These are phyloP conservation scores for Ammospiza caudacuta DNA, from an alignment of 2,113 vertebrate species.

Conservation along the genomic window DNA sequence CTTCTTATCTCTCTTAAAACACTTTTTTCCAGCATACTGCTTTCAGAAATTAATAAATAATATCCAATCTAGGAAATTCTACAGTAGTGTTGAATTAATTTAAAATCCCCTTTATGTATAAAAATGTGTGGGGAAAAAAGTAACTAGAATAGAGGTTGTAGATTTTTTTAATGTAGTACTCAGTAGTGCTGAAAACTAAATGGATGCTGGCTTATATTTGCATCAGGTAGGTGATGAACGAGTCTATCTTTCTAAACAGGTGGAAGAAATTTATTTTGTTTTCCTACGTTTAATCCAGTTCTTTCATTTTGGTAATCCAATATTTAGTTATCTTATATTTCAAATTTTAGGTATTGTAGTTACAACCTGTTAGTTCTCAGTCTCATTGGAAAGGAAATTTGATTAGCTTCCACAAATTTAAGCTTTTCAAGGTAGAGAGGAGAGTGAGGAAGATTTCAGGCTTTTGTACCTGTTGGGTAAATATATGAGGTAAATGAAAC, in stretches of 20 bases:
- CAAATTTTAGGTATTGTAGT: background rate
- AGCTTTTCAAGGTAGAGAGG: background rate
- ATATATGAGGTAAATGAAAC: conserved; percentile 15
- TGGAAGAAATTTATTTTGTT: background rate
- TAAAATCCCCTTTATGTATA: background rate
- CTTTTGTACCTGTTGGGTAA: background rate
- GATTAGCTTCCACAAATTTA: background rate
- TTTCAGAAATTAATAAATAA: conserved; percentile 2
- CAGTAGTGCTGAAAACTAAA: background rate
- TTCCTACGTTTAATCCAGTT: background rate
- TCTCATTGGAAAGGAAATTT: background rate
- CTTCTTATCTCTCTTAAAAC: background rate
- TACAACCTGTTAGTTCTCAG: background rate
- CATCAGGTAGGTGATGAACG: background rate
- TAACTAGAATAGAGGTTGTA: background rate
- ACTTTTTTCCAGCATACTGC: background rate
- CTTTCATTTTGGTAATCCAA: background rate
- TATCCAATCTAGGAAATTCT: background rate
- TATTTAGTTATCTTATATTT: background rate
- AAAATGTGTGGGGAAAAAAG: background rate
- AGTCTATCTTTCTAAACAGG: background rate
- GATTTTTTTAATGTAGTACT: background rate
- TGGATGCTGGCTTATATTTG: background rate
- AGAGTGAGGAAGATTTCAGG: background rate
- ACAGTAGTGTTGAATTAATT: background rate